Evolutionary conservation across 2,113 vertebrate species (phyloP), one percentile per base, ranked within the genome.

Genomic region (Lutjanus erythropterus): DNA sequence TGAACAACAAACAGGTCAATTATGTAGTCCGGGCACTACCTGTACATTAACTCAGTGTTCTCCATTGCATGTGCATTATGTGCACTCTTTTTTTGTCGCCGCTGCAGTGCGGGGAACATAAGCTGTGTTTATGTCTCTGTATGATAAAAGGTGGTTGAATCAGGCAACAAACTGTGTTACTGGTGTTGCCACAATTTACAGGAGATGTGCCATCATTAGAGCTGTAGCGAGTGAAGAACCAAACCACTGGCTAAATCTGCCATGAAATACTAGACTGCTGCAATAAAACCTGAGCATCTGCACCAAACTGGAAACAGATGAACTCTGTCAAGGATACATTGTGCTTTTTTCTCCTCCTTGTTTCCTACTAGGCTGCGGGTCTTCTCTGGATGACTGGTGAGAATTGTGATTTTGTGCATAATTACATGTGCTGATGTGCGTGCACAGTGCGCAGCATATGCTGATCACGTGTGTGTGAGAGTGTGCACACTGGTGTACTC

Each of bases 261-360:
- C 94, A 94, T 96, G 95, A 95, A 96, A 96, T 91, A 94, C 94
- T 90, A 95, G 91, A 93, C 94, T 91, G 84, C 89, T 87, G 92
- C 95, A 94, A 94, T 95, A 96, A 95, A 95, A 94, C 79, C 84
- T 80, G 92, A 93, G 94, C 95, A 96, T 95, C 93, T 95, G 94
- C 93, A 93, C 90, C 90, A 95, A 94, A 96, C 92, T 96, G 91
- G 90, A 95, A 95, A 90, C 95, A 96, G 94, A 96, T 96, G 95
- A 96, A 91, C 72, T 85, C 80, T 78, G 89, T 92, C 92, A 94
- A 95, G 94, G 92, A 94, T 93, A 92, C 88, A 88, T 44, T 86
- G 77, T 90, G 85, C 82, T 90, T 59, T 78, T 84, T 88, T 72
- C 72, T 73, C 62, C 50, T 77, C 60, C 86, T 84, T 83, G 85